Evolutionary conservation across 2,888 invertebrate species (phyloP).

Genomic region (Scaptodrosophila latifasciaeformis): DNA sequence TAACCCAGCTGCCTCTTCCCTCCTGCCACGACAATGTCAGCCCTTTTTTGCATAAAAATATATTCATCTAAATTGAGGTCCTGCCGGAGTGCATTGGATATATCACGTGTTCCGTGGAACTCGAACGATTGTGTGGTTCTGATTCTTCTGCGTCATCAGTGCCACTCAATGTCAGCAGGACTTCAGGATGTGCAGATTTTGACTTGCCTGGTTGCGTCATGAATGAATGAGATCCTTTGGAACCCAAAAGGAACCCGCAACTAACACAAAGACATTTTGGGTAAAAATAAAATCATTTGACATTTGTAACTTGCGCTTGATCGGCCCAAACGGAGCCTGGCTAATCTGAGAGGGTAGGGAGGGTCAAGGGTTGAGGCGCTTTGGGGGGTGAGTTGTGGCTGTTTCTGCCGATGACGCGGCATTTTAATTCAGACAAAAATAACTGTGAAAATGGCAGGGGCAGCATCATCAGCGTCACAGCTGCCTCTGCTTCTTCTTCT

Average conservation of each 20-base stretch:
- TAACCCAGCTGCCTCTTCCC: too few species aligned
- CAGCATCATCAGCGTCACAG: constrained; percentile 35
- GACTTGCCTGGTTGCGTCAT: not conserved
- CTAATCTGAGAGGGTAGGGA: not conserved
- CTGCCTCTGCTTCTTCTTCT: constrained; percentile 34
- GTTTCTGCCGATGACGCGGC: constrained; percentile 30
- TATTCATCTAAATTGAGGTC: too few species aligned
- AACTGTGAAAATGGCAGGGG: not conserved
- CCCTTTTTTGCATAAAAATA: too few species aligned
- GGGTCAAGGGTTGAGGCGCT: not conserved
- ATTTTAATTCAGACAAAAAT: not conserved
- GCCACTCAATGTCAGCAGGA: constrained; percentile 55
- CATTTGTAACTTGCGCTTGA: constrained; percentile 68
- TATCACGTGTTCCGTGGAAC: too few species aligned
- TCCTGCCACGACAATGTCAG: too few species aligned
- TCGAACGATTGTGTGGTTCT: too few species aligned
- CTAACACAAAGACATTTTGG: constrained; percentile 32
- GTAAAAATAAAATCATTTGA: constrained; percentile 59
- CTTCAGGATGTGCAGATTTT: constrained; percentile 50
- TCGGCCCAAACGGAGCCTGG: too few species aligned
- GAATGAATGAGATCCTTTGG: too few species aligned
- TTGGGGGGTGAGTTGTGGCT: too few species aligned
- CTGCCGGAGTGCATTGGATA: too few species aligned
- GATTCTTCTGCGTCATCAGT: constrained; percentile 54
- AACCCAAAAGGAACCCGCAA: constrained; percentile 15